phyloP scores from a whole-genome alignment of 2,113 vertebrate genomes.

The Platanista minor region DNA sequence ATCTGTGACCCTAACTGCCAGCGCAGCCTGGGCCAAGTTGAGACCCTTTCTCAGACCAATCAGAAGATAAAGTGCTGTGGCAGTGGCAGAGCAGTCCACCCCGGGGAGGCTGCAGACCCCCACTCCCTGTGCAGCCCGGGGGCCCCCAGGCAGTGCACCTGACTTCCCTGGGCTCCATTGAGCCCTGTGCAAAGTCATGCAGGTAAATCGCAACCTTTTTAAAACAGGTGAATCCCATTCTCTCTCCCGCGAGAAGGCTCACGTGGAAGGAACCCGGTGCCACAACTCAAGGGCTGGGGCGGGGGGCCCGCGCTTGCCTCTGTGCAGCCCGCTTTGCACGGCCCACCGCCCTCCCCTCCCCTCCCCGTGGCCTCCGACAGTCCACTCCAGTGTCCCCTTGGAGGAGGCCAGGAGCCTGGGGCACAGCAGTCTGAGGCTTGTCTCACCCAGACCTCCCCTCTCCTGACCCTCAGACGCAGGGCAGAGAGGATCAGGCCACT shows the following conservation, averaged over 20 bases:
- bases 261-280: fast-evolving
- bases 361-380: neutral
- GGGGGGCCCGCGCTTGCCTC: fast-evolving
- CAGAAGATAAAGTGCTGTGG: neutral
- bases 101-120: too few species aligned
- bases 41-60: neutral
- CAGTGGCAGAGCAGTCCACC: neutral
- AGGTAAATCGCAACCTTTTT: neutral
- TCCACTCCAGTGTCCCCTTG: neutral
- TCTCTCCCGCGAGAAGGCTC: neutral
- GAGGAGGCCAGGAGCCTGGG: neutral
- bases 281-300: neutral
- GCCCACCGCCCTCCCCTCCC: neutral
- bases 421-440: neutral
- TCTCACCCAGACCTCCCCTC: neutral
- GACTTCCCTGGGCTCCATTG: neutral
- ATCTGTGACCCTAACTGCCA: neutral
- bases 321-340: fast-evolving
- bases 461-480: neutral
- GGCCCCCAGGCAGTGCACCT: neutral
- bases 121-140: neutral
- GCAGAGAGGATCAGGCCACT: neutral
- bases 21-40: neutral
- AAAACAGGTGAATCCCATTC: neutral
- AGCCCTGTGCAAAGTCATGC: neutral